These are phyloP conservation scores for Parasteatoda lunata DNA, from an alignment of 2,888 invertebrate genomes.

Conservation along the genomic window DNA sequence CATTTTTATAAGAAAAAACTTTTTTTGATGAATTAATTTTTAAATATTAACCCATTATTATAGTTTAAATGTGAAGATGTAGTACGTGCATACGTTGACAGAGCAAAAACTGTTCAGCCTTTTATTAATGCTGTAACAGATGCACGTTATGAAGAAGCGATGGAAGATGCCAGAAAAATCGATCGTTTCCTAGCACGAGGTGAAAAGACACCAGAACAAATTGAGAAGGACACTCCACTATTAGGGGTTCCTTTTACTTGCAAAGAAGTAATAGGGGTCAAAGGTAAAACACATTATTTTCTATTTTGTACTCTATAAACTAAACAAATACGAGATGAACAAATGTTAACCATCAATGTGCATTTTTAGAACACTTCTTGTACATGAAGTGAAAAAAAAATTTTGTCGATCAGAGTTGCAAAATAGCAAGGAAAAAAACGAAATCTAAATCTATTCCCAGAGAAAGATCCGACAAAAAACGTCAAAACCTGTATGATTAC, in stretches of 20 bases:
- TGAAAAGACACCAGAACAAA: slow-evolving; percentile 78
- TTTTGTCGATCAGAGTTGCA: too few relatives aligned
- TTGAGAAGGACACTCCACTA: slow-evolving; percentile 80
- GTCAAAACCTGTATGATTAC: too few relatives aligned
- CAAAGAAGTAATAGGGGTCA: slow-evolving; percentile 88
- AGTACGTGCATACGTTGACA: slow-evolving; percentile 83
- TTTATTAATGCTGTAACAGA: slow-evolving; percentile 89
- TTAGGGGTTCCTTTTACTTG: slow-evolving; percentile 93
- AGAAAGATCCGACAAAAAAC: too few relatives aligned
- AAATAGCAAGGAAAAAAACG: too few relatives aligned
- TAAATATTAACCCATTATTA: background rate
- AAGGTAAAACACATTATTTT: slow-evolving; percentile 77
- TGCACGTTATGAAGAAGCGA: slow-evolving; percentile 84
- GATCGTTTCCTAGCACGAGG: slow-evolving; percentile 82
- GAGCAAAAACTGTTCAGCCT: slow-evolving; percentile 85
- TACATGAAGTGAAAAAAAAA: too few relatives aligned
- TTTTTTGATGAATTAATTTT: too few relatives aligned
- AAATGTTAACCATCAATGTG: too few relatives aligned
- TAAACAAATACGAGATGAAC: too few relatives aligned
- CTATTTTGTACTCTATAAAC: too few relatives aligned
- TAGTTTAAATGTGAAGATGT: slow-evolving; percentile 83
- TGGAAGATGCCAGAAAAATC: slow-evolving; percentile 84
- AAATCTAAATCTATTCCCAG: too few relatives aligned
- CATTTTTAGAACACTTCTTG: too few relatives aligned
- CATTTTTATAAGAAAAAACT: too few relatives aligned